Evolutionary conservation across 2,113 vertebrate species (phyloP).

Genomic region (Blennius ocellaris): DNA sequence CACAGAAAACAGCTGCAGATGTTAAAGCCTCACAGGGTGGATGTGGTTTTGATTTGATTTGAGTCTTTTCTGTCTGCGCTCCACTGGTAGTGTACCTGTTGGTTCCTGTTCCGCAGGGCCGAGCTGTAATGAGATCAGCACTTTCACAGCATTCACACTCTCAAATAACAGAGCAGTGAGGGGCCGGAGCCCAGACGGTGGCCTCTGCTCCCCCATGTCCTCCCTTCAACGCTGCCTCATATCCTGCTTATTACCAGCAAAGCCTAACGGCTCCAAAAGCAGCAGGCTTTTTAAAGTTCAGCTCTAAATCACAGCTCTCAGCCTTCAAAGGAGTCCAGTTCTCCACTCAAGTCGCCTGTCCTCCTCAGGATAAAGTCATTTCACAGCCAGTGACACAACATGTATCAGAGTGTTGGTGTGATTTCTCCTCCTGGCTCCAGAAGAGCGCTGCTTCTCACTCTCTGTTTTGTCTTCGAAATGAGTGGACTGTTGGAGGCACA

Average conservation of each 20-base stretch:
- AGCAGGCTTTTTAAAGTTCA: conserved; percentile 54
- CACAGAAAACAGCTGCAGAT: no score
- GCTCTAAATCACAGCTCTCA: conserved; percentile 50
- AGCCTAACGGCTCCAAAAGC: conserved; percentile 17
- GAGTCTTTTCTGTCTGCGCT: conserved; percentile 14
- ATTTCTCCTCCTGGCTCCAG: conserved; percentile 32
- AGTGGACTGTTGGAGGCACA: conserved; percentile 25
- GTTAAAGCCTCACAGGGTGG: no score
- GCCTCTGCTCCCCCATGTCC: conserved; percentile 34
- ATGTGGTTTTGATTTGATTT: neutral
- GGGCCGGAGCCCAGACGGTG: conserved; percentile 45
- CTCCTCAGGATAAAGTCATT: conserved; percentile 48
- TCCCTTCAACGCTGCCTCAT: conserved; percentile 36
- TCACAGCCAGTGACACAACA: conserved; percentile 44
- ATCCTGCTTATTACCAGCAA: conserved; percentile 44
- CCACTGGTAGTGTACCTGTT: conserved; percentile 20
- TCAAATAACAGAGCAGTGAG: conserved; percentile 47
- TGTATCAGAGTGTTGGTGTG: conserved; percentile 26
- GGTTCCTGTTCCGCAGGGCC: conserved; percentile 16
- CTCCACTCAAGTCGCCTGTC: conserved; percentile 17
- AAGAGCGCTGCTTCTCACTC: conserved; percentile 23
- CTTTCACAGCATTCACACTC: conserved; percentile 38
- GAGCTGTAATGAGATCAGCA: conserved; percentile 42
- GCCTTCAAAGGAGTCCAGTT: conserved; percentile 51
- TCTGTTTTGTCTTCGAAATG: conserved; percentile 49